Evolutionary conservation across 2,113 vertebrate genomes (phyloP).

Genomic region (Tonatia bakeri): DNA sequence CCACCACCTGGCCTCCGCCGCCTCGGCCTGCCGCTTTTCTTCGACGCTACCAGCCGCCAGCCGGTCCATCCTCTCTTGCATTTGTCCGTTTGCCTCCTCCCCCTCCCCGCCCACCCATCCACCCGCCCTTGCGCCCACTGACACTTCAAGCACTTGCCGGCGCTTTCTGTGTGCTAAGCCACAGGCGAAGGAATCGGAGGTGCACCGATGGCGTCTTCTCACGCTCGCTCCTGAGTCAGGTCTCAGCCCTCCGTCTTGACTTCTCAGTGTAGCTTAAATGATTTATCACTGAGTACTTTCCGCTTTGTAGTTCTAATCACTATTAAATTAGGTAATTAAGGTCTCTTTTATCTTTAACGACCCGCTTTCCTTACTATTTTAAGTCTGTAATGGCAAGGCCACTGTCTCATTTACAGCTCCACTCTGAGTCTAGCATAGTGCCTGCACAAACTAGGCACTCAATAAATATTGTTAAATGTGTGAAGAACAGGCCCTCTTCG

Average conservation of each 20-base stretch:
- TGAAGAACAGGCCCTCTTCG: not conserved
- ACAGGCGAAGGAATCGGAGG: not conserved
- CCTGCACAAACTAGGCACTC: not conserved
- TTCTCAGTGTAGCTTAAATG: not conserved
- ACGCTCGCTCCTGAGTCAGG: not conserved
- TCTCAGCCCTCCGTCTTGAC: not conserved
- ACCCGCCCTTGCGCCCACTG: not conserved
- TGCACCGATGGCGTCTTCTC: not conserved
- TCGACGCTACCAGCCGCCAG: not conserved
- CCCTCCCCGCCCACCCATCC: not conserved
- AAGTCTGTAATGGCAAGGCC: not conserved
- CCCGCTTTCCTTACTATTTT: not conserved
- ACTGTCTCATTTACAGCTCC: not conserved
- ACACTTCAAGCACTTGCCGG: not conserved
- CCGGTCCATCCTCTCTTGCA: accelerated
- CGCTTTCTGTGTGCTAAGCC: not conserved
- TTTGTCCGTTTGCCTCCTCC: not conserved
- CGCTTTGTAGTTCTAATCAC: not conserved
- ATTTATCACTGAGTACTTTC: not conserved
- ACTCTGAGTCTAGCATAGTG: not conserved
- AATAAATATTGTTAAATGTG: not conserved
- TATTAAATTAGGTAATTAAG: not conserved
- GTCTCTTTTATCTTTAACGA: not conserved
- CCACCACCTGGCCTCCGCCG: not conserved
- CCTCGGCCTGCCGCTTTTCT: no score